Evolutionary conservation across 2,113 vertebrate genomes (phyloP), one percentile per base, ranked within the genome.

Genomic region (Onychostruthus taczanowskii): DNA sequence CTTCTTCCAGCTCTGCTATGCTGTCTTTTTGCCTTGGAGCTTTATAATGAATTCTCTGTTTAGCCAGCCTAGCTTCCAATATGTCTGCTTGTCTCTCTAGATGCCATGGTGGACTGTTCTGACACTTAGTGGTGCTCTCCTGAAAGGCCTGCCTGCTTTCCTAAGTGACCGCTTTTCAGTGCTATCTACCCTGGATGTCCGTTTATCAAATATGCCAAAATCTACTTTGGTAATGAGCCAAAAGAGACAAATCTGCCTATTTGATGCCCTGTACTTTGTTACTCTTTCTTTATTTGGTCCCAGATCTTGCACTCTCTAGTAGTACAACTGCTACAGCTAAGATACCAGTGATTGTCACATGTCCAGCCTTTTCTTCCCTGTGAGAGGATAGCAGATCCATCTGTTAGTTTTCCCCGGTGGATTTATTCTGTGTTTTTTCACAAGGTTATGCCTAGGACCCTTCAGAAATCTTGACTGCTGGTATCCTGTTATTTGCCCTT

Each of bases 281-380:
- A 21, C 7, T n/a, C 4, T 59, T 66, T 53, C 19, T n/a, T 75
- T 8, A 26, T 9, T 67, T 10, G 0, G 0, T 24, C 52, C 30
- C 43, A 79, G 11, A 31, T 37, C 41, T 89, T 47, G 16, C 43
- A 41, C 4, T 72, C 8, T 83, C 37, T 35, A 4, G 28, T 37
- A 46, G 53, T 26, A 33, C 7, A 11, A 46, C 9, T 21, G 30
- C 27, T 39, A 33, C 15, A 72, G 11, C 16, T 31, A 44, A 49
- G 35, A 73, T 28, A 50, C 4, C 14, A 33, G 2, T 37, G 24
- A 41, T 6, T 74, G 12, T 31, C 41, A 31, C 7, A 18, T 19
- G 6, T 52, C 16, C 16, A 78, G 24, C 4, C 28, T 50, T 43
- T 56, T 79, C 13, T 15, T 49, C 11, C 19, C 10, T 41, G 4